Base-by-base conservation (phyloP, 2,113 vertebrate genomes). In the Pogona vitticeps region DNA sequence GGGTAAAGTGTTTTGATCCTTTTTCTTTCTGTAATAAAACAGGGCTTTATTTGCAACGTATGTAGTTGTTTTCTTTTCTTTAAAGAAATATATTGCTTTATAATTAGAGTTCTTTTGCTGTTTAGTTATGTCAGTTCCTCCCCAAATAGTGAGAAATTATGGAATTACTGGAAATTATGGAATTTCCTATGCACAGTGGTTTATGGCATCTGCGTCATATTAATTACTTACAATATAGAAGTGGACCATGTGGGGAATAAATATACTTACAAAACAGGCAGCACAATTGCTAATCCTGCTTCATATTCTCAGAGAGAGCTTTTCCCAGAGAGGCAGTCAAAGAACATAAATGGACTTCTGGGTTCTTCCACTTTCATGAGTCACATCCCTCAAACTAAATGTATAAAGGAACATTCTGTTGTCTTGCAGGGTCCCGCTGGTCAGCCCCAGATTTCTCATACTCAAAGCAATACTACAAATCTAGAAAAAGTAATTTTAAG, bases 21-120 rank as follows among this genome's bases (percentile, higher is more conserved):
- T 95, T 90, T 96, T 94, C 96, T 96, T 95, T 97, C 97, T 98
- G 95, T 86, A 95, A 95, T 86, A 88, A 93, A 94, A 92, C 75
- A 1, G 0, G 9, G 23, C 90, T 75, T 86, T 88, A 31, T 88
- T 72, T 76, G n/a, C 6, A 67, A 84, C 33, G 61, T 1, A 17
- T 56, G 63, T 67, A 79, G 7, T 38, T 76, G 31, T 20, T 65
- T 65, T 65, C 5, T 65, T 18, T 63, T 20, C 61, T 6, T 63
- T 63, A 6, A 82, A 78, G 58, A 83, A 15, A 18, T 26, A 59
- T 52, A 36, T 28, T 23, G 0, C 31, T 15, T n/a, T 76, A 23
- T 76, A 9, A 31, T 20, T 78, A 5, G 28, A 20, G 68, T 36
- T 52, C 58, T 67, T 13, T 76, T 13, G 17, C 40, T 13, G 14